Conservation (phyloP, 2,888 invertebrate species). For the Chloroclysta siterata region DNA sequence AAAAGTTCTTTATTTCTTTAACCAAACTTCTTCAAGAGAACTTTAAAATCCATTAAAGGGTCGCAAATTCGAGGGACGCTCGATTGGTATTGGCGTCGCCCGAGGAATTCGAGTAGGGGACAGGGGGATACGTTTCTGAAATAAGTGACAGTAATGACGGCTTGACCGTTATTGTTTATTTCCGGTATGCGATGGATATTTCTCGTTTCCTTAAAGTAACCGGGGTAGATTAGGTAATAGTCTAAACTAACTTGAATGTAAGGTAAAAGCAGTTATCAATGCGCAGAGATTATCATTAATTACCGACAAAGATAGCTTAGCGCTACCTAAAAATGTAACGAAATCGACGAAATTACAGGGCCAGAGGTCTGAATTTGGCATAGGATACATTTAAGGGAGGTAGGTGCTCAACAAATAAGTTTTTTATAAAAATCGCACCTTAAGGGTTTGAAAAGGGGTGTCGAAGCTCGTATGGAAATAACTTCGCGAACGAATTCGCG, state of each 20-base stretch:
- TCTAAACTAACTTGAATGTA: neutral
- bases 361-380: too few species aligned
- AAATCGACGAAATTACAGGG: too few species aligned
- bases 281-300: neutral
- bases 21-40: conserved; percentile 18
- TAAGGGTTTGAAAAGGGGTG: too few species aligned
- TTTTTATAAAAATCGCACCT: too few species aligned
- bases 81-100: conserved; percentile 33
- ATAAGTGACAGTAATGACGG: conserved; percentile 28
- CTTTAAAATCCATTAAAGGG: conserved; percentile 38
- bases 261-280: neutral
- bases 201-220: conserved; percentile 1
- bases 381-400: too few species aligned
- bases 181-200: conserved; percentile 37
- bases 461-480: neutral
- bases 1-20: conserved; percentile 2
- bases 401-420: too few species aligned
- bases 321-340: neutral
- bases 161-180: conserved; percentile 42
- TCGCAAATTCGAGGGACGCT: conserved; percentile 27
- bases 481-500: neutral
- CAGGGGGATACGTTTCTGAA: conserved; percentile 32
- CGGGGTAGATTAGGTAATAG: neutral
- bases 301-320: neutral
- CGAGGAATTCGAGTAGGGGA: conserved; percentile 37